Conservation (phyloP, 2,797 vertebrate species). For the Bovichtus variegatus region DNA sequence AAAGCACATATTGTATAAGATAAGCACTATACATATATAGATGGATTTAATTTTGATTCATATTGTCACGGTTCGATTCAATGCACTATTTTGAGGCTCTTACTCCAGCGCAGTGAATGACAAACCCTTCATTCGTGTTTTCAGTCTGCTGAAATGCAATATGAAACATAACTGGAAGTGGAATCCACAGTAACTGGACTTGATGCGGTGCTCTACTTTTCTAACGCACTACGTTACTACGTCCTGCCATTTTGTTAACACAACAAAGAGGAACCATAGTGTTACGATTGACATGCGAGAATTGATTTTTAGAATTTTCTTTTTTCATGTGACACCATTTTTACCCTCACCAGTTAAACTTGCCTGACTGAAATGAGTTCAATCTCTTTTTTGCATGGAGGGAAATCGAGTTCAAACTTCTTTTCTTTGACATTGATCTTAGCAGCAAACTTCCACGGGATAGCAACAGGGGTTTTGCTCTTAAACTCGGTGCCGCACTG, state of each 20-base stretch:
- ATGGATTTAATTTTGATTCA: neutral
- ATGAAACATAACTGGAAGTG: neutral
- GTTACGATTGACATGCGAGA: neutral
- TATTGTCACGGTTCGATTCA: neutral
- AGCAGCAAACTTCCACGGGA: slow-evolving; percentile 79
- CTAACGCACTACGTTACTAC: neutral
- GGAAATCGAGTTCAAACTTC: slow-evolving; percentile 76
- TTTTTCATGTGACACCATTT: neutral
- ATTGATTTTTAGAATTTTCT: neutral
- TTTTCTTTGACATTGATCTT: slow-evolving; percentile 74
- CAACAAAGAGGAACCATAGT: neutral
- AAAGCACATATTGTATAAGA: neutral
- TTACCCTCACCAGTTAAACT: neutral
- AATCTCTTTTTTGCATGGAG: slow-evolving; percentile 65
- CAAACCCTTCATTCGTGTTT: neutral
- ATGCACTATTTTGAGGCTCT: neutral
- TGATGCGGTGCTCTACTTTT: neutral
- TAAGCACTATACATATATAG: neutral
- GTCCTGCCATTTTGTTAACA: neutral
- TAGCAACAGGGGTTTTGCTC: slow-evolving; percentile 49
- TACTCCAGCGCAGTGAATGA: neutral
- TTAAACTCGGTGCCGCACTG: slow-evolving; percentile 82
- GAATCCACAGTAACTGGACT: neutral
- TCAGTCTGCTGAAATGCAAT: neutral
- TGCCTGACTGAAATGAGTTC: slow-evolving; percentile 78